A percentile compares a stretch with the other conserved stretches of the same genome.
Conservation (phyloP, 2,113 vertebrate genomes). For the Phrynosoma blainvillii region DNA sequence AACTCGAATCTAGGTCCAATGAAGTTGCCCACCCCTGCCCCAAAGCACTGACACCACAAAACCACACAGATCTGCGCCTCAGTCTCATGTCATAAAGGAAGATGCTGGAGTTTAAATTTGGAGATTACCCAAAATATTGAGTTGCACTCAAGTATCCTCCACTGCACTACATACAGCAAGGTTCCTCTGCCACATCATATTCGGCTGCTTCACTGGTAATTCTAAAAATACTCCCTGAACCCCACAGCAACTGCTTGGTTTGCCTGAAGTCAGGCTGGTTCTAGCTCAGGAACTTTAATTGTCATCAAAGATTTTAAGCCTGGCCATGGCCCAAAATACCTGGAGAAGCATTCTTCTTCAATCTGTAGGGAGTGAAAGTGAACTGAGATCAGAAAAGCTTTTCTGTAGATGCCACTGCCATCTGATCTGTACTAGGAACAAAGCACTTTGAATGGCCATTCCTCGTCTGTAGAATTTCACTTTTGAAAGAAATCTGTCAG, state of each 20-base stretch:
- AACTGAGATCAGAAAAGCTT: not conserved
- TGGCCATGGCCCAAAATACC: not conserved
- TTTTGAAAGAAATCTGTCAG: not conserved
- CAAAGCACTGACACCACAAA: not conserved
- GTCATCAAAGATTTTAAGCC: not conserved
- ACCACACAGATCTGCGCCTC: not conserved
- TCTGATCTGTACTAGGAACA: no score
- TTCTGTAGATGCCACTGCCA: no score
- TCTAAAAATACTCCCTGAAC: not conserved
- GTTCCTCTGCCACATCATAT: not conserved
- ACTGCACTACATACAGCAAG: not conserved
- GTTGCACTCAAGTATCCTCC: not conserved
- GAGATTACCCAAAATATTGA: not conserved
- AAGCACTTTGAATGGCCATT: not conserved
- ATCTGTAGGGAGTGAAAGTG: not conserved
- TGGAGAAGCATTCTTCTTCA: no score
- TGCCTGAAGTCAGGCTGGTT: not conserved
- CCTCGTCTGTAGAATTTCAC: not conserved
- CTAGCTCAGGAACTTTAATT: not conserved
- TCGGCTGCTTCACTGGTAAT: not conserved
- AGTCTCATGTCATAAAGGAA: not conserved
- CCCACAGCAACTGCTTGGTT: no score
- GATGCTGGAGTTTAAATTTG: not conserved
- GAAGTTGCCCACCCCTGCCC: not conserved
- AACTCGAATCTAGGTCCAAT: not conserved